Conservation (phyloP, 2,113 vertebrate genomes). For the Colinus virginianus region DNA sequence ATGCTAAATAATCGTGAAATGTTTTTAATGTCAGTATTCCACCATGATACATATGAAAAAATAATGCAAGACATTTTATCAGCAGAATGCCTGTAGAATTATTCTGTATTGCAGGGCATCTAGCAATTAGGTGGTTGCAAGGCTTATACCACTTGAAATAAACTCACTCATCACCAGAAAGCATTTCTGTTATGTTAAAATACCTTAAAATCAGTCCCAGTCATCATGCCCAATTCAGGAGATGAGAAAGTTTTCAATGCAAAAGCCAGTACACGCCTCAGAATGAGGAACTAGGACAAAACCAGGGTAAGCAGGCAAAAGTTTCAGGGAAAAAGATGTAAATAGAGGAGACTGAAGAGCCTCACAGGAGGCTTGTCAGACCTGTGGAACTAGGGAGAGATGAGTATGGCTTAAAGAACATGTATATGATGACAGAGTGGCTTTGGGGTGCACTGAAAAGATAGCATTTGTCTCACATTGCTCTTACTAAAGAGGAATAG, state of each 20-base stretch:
- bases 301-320: neutral
- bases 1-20: neutral
- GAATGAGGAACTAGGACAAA: neutral
- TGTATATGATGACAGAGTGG: rapidly evolving
- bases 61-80: neutral
- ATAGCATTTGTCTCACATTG: neutral
- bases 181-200: neutral
- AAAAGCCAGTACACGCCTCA: neutral
- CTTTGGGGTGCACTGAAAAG: neutral
- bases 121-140: neutral
- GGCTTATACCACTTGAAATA: neutral
- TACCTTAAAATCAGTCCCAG: neutral
- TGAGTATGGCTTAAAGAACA: neutral
- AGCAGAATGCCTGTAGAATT: neutral
- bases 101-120: neutral
- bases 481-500: neutral
- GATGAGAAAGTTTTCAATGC: neutral
- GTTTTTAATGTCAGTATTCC: neutral
- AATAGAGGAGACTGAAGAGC: neutral
- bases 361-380: neutral
- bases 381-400: neutral
- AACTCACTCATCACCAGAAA: neutral
- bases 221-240: neutral
- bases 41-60: neutral
- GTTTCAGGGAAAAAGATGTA: neutral